Evolutionary conservation across 2,888 invertebrate genomes (phyloP).

Genomic region (Prosapia bicincta): DNA sequence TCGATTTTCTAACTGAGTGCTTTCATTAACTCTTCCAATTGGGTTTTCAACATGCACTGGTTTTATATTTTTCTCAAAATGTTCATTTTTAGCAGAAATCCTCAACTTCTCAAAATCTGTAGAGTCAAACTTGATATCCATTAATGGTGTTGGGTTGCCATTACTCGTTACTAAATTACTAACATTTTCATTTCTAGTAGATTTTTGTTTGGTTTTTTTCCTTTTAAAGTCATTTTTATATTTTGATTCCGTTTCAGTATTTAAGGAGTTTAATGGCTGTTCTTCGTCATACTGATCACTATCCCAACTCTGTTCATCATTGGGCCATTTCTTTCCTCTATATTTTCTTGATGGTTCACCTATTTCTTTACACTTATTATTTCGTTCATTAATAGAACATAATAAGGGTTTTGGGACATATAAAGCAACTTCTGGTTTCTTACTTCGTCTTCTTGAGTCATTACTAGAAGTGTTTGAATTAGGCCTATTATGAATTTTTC

Average conservation of each 20-base stretch:
- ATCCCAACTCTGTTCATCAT: neutral
- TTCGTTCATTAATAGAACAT: constrained; percentile 40
- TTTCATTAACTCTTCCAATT: constrained; percentile 19
- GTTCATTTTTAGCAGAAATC: constrained; percentile 8
- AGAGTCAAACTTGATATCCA: constrained; percentile 39
- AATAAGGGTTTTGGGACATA: constrained; percentile 53
- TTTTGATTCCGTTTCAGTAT: neutral
- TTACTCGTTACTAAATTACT: neutral
- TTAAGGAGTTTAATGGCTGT: neutral
- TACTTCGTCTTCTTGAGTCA: constrained; percentile 44
- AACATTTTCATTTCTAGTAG: neutral
- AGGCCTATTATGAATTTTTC: constrained; percentile 1
- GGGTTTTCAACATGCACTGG: constrained; percentile 8
- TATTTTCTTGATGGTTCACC: neutral
- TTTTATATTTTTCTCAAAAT: constrained; percentile 4
- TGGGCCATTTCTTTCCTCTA: neutral
- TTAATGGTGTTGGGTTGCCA: constrained; percentile 32
- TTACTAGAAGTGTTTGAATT: neutral
- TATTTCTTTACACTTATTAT: neutral
- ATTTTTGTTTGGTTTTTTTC: neutral
- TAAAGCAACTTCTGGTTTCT: constrained; percentile 55
- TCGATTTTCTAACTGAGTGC: constrained; percentile 17
- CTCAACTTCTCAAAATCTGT: constrained; percentile 4
- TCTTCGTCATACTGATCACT: neutral
- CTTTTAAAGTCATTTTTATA: neutral